These are phyloP conservation scores for Drosophila neotestacea DNA, from an alignment of 2,888 invertebrate genomes.

Conservation along the genomic window DNA sequence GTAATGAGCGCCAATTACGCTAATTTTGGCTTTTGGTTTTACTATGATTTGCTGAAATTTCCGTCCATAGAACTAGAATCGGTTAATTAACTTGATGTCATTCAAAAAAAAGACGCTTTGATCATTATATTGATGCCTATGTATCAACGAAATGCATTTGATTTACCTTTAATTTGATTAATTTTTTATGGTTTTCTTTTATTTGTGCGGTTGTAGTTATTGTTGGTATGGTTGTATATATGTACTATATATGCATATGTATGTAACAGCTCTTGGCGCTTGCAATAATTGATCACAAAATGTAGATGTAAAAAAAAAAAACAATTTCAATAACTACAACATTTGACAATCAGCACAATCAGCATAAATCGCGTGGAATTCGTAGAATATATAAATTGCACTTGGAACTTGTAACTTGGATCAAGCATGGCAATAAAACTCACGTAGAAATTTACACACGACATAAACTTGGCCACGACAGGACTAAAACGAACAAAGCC, in stretches of 20 bases:
- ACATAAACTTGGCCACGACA: slow-evolving; percentile 26
- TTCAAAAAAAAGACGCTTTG: neutral
- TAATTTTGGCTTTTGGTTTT: slow-evolving; percentile 55
- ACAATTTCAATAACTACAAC: neutral
- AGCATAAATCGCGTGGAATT: slow-evolving; percentile 4
- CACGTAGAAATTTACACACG: slow-evolving; percentile 50
- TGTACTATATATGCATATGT: neutral
- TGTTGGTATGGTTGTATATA: slow-evolving; percentile 1
- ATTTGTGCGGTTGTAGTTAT: neutral
- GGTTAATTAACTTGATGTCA: slow-evolving; percentile 3
- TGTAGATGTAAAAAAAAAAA: slow-evolving; percentile 15
- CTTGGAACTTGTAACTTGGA: neutral
- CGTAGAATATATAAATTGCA: neutral
- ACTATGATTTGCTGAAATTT: slow-evolving; percentile 32
- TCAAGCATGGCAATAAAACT: slow-evolving; percentile 1
- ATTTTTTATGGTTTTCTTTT: neutral
- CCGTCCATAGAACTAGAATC: neutral
- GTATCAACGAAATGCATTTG: slow-evolving; percentile 3
- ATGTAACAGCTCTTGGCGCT: neutral
- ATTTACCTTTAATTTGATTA: slow-evolving; percentile 58
- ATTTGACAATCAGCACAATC: neutral
- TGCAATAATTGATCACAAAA: slow-evolving; percentile 21
- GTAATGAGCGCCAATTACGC: slow-evolving; percentile 69
- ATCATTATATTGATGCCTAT: neutral
- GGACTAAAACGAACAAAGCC: slow-evolving; percentile 28